phyloP scores from a whole-genome alignment of 2,797 vertebrate genomes.

The Melanotaenia parkinsoni region DNA sequence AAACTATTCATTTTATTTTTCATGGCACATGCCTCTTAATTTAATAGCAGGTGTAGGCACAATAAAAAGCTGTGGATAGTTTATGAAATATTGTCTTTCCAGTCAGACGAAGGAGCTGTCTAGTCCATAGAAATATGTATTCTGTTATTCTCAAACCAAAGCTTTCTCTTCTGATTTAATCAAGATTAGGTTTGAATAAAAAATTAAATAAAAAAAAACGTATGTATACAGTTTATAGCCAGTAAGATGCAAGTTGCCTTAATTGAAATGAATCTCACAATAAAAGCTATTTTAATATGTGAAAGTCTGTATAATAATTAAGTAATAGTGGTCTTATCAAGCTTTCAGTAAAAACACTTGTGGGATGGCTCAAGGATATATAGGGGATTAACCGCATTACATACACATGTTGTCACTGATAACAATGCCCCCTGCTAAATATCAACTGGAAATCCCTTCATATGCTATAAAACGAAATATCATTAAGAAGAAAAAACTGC shows the following conservation, averaged over 20 bases:
- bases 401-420: constrained; percentile 8
- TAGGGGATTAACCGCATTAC: background rate
- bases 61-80: background rate
- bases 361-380: background rate
- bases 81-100: background rate
- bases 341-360: constrained; percentile 1
- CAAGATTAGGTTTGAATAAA: background rate
- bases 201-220: background rate
- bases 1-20: too few relatives aligned
- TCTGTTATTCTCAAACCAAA: background rate
- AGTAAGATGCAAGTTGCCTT: background rate
- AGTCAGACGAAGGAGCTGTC: background rate
- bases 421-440: background rate
- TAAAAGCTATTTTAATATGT: background rate
- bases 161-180: background rate
- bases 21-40: background rate
- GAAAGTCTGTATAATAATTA: background rate
- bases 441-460: background rate
- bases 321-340: constrained; percentile 4
- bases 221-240: background rate
- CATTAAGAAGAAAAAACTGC: background rate
- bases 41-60: background rate
- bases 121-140: background rate
- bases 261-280: background rate
- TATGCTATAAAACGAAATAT: background rate